Evolutionary conservation across 2,888 invertebrate genomes (phyloP).

Genomic region (Ecdyonurus torrentis): DNA sequence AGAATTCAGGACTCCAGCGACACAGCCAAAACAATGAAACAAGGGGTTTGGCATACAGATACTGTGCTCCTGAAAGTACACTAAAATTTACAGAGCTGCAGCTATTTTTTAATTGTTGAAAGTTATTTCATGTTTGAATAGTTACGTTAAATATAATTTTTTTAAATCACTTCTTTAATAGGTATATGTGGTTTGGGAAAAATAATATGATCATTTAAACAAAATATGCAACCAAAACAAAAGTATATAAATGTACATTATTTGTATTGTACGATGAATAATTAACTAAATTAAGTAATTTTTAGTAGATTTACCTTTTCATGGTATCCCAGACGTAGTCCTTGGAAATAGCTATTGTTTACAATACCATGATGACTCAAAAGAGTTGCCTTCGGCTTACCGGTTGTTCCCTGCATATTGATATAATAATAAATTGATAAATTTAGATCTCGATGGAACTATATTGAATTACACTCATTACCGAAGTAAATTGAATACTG

Average conservation of each 20-base stretch:
- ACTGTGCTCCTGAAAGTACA: slow-evolving; percentile 16
- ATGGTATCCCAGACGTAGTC: slow-evolving; percentile 29
- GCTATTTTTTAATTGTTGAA: no score
- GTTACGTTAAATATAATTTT: no score
- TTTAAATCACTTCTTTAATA: no score
- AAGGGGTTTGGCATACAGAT: slow-evolving; percentile 48
- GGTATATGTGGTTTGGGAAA: no score
- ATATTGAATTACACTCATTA: slow-evolving; percentile 19
- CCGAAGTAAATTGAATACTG: slow-evolving; percentile 71
- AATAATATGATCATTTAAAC: no score
- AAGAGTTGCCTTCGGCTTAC: slow-evolving; percentile 58
- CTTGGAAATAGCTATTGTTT: slow-evolving; percentile 56
- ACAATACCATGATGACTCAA: slow-evolving; percentile 53
- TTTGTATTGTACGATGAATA: no score
- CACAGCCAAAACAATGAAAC: slow-evolving; percentile 68
- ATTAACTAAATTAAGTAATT: background rate
- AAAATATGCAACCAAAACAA: slow-evolving; percentile 6
- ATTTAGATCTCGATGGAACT: background rate
- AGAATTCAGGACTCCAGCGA: slow-evolving; percentile 38
- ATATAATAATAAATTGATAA: background rate
- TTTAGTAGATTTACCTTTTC: slow-evolving; percentile 21
- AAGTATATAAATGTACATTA: no score
- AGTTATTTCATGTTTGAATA: no score
- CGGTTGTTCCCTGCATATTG: slow-evolving; percentile 52
- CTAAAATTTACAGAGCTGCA: slow-evolving; percentile 9